Evolutionary conservation across 2,113 vertebrate species (phyloP).

Genomic region (Nothoprocta pentlandii): DNA sequence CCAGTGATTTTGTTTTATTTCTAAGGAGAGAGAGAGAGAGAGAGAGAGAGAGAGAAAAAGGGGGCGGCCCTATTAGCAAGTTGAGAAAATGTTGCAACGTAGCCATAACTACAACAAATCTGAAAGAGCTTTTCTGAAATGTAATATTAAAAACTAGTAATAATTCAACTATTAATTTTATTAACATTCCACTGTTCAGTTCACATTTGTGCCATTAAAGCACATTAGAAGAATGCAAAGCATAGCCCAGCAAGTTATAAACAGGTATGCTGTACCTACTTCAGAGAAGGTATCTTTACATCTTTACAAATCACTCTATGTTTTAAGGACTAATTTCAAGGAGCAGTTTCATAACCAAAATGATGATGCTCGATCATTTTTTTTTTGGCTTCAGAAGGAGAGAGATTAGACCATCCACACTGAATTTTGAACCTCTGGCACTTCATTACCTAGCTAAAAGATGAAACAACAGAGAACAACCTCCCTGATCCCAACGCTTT

Average conservation of each 20-base stretch:
- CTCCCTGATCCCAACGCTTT: background rate
- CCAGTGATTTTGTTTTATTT: conserved; percentile 20
- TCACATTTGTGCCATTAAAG: background rate
- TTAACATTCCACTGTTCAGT: background rate
- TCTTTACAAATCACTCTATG: background rate
- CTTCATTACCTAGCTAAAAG: background rate
- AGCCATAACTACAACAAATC: conserved; percentile 48
- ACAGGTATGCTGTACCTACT: background rate
- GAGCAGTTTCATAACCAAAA: background rate
- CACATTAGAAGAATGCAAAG: background rate
- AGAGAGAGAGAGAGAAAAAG: no score
- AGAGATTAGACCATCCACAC: background rate
- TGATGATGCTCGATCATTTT: background rate
- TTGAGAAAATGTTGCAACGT: background rate
- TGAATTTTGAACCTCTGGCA: background rate
- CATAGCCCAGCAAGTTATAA: background rate
- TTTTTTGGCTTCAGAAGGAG: background rate
- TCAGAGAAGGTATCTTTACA: background rate
- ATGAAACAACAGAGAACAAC: background rate
- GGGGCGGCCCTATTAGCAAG: background rate
- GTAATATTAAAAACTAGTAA: background rate
- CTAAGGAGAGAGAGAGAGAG: background rate
- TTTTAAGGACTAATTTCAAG: background rate
- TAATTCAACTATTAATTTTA: background rate
- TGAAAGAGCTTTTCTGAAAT: conserved; percentile 5